Evolutionary conservation across 2,797 vertebrate species (phyloP), one percentile per base, ranked within the genome.

Genomic region (Rhinogobio ventralis): DNA sequence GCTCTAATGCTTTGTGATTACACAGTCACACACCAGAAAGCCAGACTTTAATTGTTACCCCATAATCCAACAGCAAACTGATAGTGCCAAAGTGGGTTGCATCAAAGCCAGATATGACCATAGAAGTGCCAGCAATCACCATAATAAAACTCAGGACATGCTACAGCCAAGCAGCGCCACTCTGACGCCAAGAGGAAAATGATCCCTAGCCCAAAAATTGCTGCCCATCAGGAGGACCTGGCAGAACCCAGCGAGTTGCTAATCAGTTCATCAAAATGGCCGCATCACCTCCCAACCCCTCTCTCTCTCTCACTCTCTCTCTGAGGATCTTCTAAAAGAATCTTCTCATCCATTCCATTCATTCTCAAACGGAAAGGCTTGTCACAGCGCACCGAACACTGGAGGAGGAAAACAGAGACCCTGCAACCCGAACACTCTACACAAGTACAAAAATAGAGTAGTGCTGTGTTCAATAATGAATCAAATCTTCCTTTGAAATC

Each of bases 401-500:
- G 75, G 89, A 90, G 42, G 83, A 85, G 87, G 46, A 87, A 76
- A 74, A 83, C 74, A n/a, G 81, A 55, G 25, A 45, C 78, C 51
- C 66, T 46, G 68, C 46, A 66, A 17, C 57, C 46, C 49, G 2
- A 80, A 55, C 19, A 60, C 20, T 62, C 39, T 42, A 42, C 87
- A 87, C 79, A 82, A 71, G 53, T 88, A 83, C 69, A 30, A 89
- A 90, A 92, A 86, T 39, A 89, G 45, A 88, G 33, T 66, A 55
- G 80, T 60, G 49, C 82, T 81, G 67, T 83, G 87, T 88, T 91
- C 83, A 89, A 82, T 90, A 87, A 87, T 91, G 88, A 87, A 89
- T 91, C 85, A 88, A 81, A 85, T 75, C 73, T 87, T 75, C 87
- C 46, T 85, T n/a, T 83, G 88, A 83, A 87, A 76, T 42, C n/a